A percentile compares a stretch with the other conserved stretches of the same genome.
Evolutionary conservation across 2,113 vertebrate genomes (phyloP).

Genomic region (Circaetus gallicus): DNA sequence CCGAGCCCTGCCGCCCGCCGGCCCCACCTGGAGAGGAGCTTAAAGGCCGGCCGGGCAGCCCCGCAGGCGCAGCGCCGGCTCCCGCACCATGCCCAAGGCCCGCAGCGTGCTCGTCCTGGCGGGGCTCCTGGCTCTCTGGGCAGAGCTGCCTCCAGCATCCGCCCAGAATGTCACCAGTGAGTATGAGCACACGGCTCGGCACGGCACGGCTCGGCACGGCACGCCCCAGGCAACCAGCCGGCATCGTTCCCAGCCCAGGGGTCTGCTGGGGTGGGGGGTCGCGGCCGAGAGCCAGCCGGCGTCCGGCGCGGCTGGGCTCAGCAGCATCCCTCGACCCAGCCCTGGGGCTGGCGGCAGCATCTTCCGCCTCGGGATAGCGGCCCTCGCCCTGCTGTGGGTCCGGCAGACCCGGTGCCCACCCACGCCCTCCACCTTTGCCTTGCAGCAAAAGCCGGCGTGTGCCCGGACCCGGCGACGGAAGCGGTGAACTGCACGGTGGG

Average conservation of each 20-base stretch:
- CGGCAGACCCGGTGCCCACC: not conserved
- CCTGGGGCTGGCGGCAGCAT: not conserved
- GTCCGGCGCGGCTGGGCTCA: not conserved
- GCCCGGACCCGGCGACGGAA: not conserved
- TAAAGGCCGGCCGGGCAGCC: conserved; percentile 40
- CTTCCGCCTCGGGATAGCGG: not conserved
- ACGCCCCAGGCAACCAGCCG: not conserved
- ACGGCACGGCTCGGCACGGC: not conserved
- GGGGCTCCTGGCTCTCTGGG: conserved; percentile 53
- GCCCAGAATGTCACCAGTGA: conserved; percentile 62
- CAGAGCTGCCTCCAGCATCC: conserved; percentile 38
- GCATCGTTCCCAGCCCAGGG: not conserved
- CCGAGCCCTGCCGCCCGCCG: conserved; percentile 11
- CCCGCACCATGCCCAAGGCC: conserved; percentile 47
- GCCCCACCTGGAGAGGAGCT: conserved; percentile 61
- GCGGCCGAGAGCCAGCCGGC: not conserved
- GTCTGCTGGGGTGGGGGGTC: not conserved
- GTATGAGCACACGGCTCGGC: conserved; percentile 29
- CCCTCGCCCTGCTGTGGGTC: not conserved
- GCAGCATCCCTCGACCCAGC: not conserved
- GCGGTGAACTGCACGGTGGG: conserved; percentile 45
- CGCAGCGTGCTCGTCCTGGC: conserved; percentile 37
- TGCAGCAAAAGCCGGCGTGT: conserved; percentile 57
- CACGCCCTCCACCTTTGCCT: conserved; percentile 19
- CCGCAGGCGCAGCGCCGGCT: not conserved